These are phyloP conservation scores for Poliocrania exsul DNA, from an alignment of 2,797 vertebrate genomes.

Conservation along the genomic window DNA sequence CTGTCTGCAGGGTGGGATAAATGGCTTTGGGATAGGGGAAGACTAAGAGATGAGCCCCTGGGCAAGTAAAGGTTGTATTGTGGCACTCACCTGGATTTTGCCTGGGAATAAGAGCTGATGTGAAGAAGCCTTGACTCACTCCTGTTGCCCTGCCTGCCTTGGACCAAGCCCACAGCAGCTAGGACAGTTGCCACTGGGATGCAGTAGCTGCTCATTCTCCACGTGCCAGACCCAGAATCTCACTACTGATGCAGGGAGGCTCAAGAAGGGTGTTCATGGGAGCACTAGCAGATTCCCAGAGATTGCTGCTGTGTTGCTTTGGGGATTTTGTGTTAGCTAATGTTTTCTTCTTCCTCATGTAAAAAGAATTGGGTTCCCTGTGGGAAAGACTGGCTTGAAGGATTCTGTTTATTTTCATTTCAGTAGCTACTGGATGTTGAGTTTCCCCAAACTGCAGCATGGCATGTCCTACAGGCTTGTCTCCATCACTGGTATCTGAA, in stretches of 20 bases:
- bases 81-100: neutral
- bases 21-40: neutral
- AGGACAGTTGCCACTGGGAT: neutral
- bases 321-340: neutral
- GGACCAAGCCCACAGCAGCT: rapidly evolving
- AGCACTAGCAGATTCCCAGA: neutral
- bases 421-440: neutral
- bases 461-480: neutral
- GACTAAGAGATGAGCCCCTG: neutral
- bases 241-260: rapidly evolving
- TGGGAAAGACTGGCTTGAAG: neutral
- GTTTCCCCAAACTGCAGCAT: neutral
- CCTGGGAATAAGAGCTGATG: neutral
- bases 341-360: neutral
- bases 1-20: neutral
- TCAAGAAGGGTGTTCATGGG: neutral
- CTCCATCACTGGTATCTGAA: neutral
- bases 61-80: neutral
- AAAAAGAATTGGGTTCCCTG: neutral
- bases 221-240: neutral
- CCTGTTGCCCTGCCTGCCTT: neutral
- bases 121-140: neutral
- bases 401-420: neutral
- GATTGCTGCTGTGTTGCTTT: neutral
- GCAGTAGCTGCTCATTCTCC: neutral